Evolutionary conservation across 2,113 vertebrate species (phyloP).

Genomic region (Tringa solitaria): DNA sequence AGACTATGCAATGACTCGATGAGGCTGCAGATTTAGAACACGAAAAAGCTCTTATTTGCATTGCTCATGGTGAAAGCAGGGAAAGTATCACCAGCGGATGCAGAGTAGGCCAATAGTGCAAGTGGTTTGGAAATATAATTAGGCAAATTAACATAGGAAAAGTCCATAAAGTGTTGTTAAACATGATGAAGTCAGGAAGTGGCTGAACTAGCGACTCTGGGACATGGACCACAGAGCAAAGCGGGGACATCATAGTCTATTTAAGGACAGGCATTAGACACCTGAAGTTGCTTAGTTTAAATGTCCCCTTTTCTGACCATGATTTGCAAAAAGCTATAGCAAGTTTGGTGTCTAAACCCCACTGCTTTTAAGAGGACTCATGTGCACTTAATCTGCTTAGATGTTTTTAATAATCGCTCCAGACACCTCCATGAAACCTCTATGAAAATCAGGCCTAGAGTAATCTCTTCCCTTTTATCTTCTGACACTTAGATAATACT

Average conservation of each 20-base stretch:
- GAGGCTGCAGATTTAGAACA: neutral
- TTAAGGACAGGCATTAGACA: accelerated
- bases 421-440: neutral
- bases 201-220: neutral
- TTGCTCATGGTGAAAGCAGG: neutral
- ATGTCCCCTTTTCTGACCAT: neutral
- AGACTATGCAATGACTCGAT: neutral
- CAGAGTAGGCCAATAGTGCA: neutral
- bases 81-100: neutral
- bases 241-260: accelerated
- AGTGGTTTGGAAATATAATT: neutral
- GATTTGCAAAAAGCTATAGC: neutral
- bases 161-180: neutral
- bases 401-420: neutral
- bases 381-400: neutral
- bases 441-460: neutral
- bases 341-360: neutral
- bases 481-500: neutral
- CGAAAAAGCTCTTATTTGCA: neutral
- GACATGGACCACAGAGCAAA: neutral
- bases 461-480: neutral
- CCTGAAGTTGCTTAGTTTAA: neutral
- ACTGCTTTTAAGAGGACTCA: neutral
- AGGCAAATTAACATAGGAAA: neutral
- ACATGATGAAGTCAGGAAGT: neutral